Conservation (phyloP, 2,888 invertebrate genomes). For the Euzetes globulus region DNA sequence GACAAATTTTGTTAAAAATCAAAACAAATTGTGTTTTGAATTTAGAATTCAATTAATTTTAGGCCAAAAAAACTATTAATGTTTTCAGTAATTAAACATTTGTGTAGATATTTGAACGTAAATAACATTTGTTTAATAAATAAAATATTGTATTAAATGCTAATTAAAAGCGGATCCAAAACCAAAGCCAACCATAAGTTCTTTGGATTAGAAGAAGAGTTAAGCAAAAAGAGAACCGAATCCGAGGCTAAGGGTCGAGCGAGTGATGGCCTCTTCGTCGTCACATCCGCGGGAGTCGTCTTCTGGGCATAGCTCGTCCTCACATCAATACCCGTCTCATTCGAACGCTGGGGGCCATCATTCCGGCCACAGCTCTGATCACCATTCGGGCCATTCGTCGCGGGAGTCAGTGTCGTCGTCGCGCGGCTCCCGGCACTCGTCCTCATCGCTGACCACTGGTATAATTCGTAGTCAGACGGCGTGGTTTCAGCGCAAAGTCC, state of each 20-base stretch:
- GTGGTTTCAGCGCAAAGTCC: conserved; percentile 97
- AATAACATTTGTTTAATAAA: too few species aligned
- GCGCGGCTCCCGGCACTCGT: conserved; percentile 11
- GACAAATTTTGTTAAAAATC: neutral
- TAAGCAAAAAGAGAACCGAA: neutral
- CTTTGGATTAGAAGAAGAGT: neutral
- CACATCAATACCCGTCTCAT: conserved; percentile 9
- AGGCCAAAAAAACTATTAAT: too few species aligned
- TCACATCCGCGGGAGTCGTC: neutral
- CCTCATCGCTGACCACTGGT: conserved; percentile 14
- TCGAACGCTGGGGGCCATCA: conserved; percentile 9
- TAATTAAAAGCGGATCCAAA: neutral
- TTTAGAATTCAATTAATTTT: neutral
- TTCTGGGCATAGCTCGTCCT: conserved; percentile 19
- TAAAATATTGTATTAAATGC: neutral
- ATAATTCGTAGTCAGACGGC: conserved; percentile 53
- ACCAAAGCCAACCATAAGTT: neutral
- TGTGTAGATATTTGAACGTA: too few species aligned
- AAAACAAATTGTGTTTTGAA: neutral
- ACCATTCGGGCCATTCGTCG: conserved; percentile 21
- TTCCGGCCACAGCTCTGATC: conserved; percentile 16
- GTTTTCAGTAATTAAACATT: too few species aligned
- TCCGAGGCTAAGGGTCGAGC: too few species aligned
- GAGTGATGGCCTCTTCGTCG: conserved; percentile 13
- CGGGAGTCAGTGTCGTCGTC: conserved; percentile 19